Conservation (phyloP, 2,888 invertebrate species). For the Syrphus vitripennis region DNA sequence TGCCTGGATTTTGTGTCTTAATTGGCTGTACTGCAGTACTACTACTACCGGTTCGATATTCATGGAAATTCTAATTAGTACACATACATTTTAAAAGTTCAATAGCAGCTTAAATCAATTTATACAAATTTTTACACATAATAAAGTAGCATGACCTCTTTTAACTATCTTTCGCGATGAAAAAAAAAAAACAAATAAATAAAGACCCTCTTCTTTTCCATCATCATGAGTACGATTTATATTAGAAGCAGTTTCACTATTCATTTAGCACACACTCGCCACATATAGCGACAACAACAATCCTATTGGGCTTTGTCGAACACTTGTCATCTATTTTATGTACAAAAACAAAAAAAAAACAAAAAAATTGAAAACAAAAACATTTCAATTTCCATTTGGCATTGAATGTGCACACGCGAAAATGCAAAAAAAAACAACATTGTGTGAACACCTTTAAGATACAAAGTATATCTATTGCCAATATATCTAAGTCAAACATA, state of each 20-base stretch:
- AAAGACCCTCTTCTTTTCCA: conserved; percentile 7
- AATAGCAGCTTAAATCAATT: no score
- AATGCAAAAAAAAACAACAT: conserved; percentile 1
- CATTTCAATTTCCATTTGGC: conserved; percentile 49
- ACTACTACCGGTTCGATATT: no score
- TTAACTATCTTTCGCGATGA: conserved; percentile 17
- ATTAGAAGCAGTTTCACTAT: conserved; percentile 56
- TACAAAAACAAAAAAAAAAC: neutral
- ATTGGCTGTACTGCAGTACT: no score
- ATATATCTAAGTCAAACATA: neutral
- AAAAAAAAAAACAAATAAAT: neutral
- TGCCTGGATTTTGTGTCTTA: no score
- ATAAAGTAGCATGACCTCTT: conserved; percentile 30
- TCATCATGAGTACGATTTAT: conserved; percentile 29
- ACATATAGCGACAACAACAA: neutral
- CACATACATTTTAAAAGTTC: no score
- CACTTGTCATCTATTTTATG: conserved; percentile 23
- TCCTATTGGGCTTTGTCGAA: conserved; percentile 15
- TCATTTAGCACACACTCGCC: conserved; percentile 9
- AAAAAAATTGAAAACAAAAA: neutral
- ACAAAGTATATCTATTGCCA: conserved; percentile 17
- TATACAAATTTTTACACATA: conserved; percentile 21
- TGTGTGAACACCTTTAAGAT: neutral
- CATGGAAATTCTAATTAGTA: no score
- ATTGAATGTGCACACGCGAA: conserved; percentile 24